Conservation (phyloP, 2,113 vertebrate species). For the Poeciliopsis occidentalis region DNA sequence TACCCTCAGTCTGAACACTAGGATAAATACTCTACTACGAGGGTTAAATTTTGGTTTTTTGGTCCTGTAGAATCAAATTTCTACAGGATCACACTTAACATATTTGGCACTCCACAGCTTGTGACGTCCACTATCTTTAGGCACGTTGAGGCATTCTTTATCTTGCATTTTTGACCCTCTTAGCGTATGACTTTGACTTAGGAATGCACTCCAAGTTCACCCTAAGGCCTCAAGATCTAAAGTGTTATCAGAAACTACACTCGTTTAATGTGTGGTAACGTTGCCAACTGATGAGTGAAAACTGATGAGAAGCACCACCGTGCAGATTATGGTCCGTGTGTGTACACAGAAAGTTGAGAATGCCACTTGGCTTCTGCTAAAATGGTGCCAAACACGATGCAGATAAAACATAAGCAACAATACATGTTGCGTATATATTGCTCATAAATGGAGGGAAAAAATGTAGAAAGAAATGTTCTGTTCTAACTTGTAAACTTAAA, state of each 20-base stretch:
- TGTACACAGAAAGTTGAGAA: neutral
- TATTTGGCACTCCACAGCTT: too few relatives aligned
- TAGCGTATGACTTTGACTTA: too few relatives aligned
- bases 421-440: neutral
- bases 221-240: too few relatives aligned
- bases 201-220: too few relatives aligned
- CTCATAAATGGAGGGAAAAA: neutral
- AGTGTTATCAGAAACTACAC: too few relatives aligned
- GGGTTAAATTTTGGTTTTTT: neutral
- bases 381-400: neutral
- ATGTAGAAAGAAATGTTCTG: neutral
- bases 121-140: too few relatives aligned
- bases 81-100: too few relatives aligned
- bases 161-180: too few relatives aligned
- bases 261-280: too few relatives aligned
- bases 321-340: neutral
- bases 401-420: neutral
- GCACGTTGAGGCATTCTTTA: too few relatives aligned
- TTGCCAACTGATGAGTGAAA: neutral
- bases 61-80: too few relatives aligned
- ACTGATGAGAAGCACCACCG: neutral
- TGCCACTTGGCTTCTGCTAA: neutral
- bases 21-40: conserved; percentile 18
- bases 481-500: neutral
- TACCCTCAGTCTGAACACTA: neutral